Conservation (phyloP, 2,113 vertebrate genomes). For the Perca schrenkii region DNA sequence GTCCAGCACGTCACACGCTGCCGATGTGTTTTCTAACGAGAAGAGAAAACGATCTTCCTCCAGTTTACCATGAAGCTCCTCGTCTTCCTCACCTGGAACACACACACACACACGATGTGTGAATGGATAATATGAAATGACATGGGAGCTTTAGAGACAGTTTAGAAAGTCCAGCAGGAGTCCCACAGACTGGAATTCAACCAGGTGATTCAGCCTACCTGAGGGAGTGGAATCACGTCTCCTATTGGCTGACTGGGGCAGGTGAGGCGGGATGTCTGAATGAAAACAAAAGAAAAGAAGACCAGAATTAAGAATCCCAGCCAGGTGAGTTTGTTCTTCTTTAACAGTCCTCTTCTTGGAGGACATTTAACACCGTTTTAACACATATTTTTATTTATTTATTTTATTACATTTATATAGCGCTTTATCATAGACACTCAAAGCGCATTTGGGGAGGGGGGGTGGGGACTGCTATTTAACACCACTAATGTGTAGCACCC, state of each 20-base stretch:
- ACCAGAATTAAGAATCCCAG: background rate
- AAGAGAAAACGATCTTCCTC: slow-evolving; percentile 86
- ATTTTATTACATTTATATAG: too few species aligned
- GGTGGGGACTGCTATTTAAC: too few species aligned
- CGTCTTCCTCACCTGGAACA: slow-evolving; percentile 71
- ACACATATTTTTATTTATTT: too few species aligned
- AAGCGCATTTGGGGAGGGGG: too few species aligned
- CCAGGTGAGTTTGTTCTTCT: background rate
- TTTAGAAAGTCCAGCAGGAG: too few species aligned
- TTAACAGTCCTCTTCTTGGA: too few species aligned
- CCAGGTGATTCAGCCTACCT: slow-evolving; percentile 57
- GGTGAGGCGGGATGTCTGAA: slow-evolving; percentile 61
- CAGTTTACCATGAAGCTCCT: slow-evolving; percentile 86
- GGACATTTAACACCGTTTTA: too few species aligned
- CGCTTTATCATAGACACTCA: too few species aligned
- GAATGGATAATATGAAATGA: too few species aligned
- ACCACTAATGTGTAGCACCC: too few species aligned
- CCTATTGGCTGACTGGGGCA: slow-evolving; percentile 29
- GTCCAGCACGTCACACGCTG: slow-evolving; percentile 84
- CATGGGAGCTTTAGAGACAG: too few species aligned
- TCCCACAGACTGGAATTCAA: background rate
- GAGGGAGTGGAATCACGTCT: slow-evolving; percentile 15
- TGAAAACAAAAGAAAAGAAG: background rate
- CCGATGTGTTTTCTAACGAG: slow-evolving; percentile 82
- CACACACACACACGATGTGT: slow-evolving; percentile 9